A percentile compares a stretch with the other conserved stretches of the same genome.
Evolutionary conservation across 1,140 invertebrate genomes (phyloP).

Genomic region (Frieseomelitta varia): DNA sequence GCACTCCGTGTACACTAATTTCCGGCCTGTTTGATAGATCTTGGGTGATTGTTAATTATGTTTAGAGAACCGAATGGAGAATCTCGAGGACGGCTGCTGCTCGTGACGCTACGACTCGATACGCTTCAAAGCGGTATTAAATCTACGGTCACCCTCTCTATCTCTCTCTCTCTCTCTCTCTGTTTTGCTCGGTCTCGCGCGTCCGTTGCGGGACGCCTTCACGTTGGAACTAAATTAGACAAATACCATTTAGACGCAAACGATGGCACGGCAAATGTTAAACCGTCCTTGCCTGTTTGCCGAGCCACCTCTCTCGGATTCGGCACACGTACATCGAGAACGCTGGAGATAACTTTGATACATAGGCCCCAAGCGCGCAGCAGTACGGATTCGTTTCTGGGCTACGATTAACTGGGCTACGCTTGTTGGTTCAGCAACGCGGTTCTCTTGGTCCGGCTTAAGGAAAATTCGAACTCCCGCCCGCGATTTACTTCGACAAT

Average conservation of each 20-base stretch:
- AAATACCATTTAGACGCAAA: conserved; percentile 71
- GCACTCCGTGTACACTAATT: conserved; percentile 73
- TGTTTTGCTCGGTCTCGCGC: no score
- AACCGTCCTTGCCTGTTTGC: conserved; percentile 51
- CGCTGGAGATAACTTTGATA: conserved; percentile 57
- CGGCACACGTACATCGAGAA: conserved; percentile 52
- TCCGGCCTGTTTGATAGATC: conserved; percentile 76
- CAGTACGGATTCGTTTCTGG: conserved; percentile 43
- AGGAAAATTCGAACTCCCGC: conserved; percentile 10
- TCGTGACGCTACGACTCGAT: conserved; percentile 49
- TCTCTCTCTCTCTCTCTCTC: not conserved
- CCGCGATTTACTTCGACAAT: conserved; percentile 1
- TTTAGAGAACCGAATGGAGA: conserved; percentile 68
- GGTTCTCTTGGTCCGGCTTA: conserved; percentile 31
- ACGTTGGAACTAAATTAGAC: conserved; percentile 68
- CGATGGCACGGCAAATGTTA: conserved; percentile 65
- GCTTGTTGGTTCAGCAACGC: conserved; percentile 31
- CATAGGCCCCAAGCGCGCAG: conserved; percentile 34
- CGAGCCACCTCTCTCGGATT: conserved; percentile 40
- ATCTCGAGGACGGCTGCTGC: conserved; percentile 34
- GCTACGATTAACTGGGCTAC: conserved; percentile 55
- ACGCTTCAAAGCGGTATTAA: conserved; percentile 72
- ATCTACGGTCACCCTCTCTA: conserved; percentile 64
- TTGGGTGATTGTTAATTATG: conserved; percentile 78
- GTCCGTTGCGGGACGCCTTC: not conserved